Percentiles rank a stretch among this genome's conserved stretches.
These are phyloP conservation scores for Andrena bicolor DNA, from an alignment of 2,888 invertebrate genomes.

Conservation along the genomic window DNA sequence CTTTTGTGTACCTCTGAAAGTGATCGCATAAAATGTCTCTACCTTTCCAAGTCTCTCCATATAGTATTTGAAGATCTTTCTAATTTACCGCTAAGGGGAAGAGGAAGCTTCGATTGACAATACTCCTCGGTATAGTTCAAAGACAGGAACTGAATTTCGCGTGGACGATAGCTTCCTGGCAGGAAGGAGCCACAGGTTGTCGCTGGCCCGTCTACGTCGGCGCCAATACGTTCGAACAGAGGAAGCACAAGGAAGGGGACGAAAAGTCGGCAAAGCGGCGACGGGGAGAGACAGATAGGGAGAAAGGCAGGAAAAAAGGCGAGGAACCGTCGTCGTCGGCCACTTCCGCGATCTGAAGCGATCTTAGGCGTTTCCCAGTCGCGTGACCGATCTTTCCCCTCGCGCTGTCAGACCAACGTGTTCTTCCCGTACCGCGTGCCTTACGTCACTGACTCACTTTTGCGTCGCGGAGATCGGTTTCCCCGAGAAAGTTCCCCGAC, in stretches of 20 bases:
- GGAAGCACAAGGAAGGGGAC: conserved; percentile 40
- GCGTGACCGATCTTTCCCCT: conserved; percentile 62
- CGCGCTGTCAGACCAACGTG: conserved; percentile 33
- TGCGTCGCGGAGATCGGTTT: conserved; percentile 38
- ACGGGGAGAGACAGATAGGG: conserved; percentile 47
- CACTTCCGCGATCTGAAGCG: conserved; percentile 69
- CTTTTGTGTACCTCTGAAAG: too few relatives aligned
- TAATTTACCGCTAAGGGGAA: background rate
- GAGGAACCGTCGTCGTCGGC: conserved; percentile 41
- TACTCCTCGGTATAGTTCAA: background rate
- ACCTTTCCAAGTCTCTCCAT: too few relatives aligned
- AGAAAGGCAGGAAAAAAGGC: conserved; percentile 49
- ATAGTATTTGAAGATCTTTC: too few relatives aligned
- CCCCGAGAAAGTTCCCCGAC: conserved; percentile 53
- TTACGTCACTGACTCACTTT: conserved; percentile 63
- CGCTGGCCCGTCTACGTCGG: background rate
- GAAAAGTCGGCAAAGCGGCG: conserved; percentile 19
- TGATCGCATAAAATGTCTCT: too few relatives aligned
- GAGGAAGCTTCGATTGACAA: background rate
- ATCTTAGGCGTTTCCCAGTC: conserved; percentile 66
- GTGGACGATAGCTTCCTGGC: background rate
- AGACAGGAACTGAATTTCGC: conserved; percentile 1
- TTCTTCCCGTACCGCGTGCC: conserved; percentile 49
- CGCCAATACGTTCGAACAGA: conserved; percentile 9
- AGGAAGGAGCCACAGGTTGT: conserved; percentile 58